A percentile compares a stretch with the other conserved stretches of the same genome.
These are phyloP conservation scores for Babyrousa celebensis DNA, from an alignment of 2,797 vertebrate species.

Conservation along the genomic window DNA sequence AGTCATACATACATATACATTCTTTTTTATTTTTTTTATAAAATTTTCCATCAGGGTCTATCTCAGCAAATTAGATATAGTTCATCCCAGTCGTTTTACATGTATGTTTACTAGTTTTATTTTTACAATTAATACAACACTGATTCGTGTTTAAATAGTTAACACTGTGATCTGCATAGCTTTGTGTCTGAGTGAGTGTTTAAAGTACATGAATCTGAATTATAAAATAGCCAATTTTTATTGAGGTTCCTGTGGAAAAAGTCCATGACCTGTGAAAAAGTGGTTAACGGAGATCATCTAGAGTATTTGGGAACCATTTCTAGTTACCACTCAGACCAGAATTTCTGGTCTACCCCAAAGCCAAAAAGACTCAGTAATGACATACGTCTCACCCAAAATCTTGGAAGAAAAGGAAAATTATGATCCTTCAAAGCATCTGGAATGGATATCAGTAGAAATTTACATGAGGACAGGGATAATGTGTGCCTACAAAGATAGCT, in stretches of 20 bases:
- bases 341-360: neutral
- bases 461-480: accelerated
- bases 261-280: neutral
- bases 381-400: neutral
- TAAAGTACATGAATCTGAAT: neutral
- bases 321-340: neutral
- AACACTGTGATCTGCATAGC: neutral
- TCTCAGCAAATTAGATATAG: too few relatives aligned
- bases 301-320: neutral
- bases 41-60: too few relatives aligned
- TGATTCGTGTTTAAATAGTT: neutral
- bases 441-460: neutral
- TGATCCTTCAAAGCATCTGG: neutral
- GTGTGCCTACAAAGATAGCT: neutral
- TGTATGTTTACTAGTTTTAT: neutral
- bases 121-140: neutral
- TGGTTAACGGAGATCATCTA: neutral
- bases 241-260: neutral
- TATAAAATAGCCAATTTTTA: neutral
- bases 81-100: neutral
- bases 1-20: too few relatives aligned
- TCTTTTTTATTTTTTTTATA: too few relatives aligned
- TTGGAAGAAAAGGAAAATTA: neutral
- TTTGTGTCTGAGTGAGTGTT: neutral
- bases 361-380: neutral